phyloP scores from a whole-genome alignment of 1,140 invertebrate genomes.

The Oryctes rhinoceros region DNA sequence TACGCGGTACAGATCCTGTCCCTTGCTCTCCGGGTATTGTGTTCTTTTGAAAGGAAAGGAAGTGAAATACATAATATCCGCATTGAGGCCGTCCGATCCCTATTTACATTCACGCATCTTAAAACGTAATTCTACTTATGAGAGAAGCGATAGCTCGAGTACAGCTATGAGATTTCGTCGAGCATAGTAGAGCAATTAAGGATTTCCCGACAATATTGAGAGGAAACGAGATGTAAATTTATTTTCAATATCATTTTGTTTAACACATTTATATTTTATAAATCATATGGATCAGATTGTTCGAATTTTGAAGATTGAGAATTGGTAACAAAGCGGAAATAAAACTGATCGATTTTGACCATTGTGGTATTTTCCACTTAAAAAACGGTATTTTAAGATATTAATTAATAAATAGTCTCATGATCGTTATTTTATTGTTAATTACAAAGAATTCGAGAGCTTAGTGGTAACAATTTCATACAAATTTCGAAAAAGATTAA shows the following conservation, averaged over 20 bases:
- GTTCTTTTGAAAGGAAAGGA: conserved; percentile 13
- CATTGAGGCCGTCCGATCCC: conserved; percentile 5
- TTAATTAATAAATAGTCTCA: too few species aligned
- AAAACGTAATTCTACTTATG: not conserved
- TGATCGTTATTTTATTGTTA: too few species aligned
- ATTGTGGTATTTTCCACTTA: too few species aligned
- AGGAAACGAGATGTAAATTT: conserved; percentile 10
- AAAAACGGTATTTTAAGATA: too few species aligned
- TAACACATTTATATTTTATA: not conserved
- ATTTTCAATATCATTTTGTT: not conserved
- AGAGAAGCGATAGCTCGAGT: not conserved
- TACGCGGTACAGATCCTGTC: conserved; percentile 24
- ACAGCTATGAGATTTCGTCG: not conserved
- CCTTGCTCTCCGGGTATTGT: conserved; percentile 7
- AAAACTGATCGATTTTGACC: too few species aligned
- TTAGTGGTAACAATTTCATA: too few species aligned
- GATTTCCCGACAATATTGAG: conserved; percentile 24
- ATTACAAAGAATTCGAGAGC: too few species aligned
- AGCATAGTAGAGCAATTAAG: conserved; percentile 8
- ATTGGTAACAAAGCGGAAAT: too few species aligned
- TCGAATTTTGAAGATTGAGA: too few species aligned
- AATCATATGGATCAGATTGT: not conserved
- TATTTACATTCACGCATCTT: not conserved
- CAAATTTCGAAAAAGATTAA: too few species aligned
- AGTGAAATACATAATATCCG: conserved; percentile 29